phyloP scores from a whole-genome alignment of 2,888 invertebrate genomes.

The Drosophila melanosoma region DNA sequence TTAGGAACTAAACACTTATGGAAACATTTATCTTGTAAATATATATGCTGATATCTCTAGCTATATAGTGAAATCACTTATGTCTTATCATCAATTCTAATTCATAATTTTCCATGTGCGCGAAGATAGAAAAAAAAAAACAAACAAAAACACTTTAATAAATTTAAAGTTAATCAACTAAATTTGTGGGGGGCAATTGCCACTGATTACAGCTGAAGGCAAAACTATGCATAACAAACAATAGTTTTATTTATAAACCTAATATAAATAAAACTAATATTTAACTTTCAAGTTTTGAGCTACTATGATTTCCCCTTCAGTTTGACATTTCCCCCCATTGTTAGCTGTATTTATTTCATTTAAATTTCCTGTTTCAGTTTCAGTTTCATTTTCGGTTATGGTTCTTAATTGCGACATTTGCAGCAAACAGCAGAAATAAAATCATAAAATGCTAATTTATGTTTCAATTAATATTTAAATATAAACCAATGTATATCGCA shows the following conservation, averaged over 20 bases:
- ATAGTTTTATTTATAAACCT: background rate
- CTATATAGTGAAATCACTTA: background rate
- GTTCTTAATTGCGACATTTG: constrained; percentile 22
- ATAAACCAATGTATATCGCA: background rate
- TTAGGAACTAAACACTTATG: background rate
- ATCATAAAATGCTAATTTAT: constrained; percentile 14
- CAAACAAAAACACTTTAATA: background rate
- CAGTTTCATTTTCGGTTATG: constrained; percentile 34
- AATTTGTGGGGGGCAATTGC: background rate
- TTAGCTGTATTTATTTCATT: constrained; percentile 17
- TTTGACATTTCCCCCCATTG: constrained; percentile 4
- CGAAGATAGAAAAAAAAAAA: background rate
- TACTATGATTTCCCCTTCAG: no score
- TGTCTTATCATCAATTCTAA: background rate
- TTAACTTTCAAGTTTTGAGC: background rate
- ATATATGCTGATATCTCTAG: background rate
- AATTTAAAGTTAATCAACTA: background rate
- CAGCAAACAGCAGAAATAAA: background rate
- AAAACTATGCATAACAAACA: background rate
- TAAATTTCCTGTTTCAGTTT: constrained; percentile 20
- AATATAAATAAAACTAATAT: background rate
- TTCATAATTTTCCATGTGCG: background rate
- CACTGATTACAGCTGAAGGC: background rate
- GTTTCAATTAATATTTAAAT: constrained; percentile 7
- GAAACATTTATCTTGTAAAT: background rate